phyloP scores from a whole-genome alignment of 2,113 vertebrate species.

The Poeciliopsis occidentalis region DNA sequence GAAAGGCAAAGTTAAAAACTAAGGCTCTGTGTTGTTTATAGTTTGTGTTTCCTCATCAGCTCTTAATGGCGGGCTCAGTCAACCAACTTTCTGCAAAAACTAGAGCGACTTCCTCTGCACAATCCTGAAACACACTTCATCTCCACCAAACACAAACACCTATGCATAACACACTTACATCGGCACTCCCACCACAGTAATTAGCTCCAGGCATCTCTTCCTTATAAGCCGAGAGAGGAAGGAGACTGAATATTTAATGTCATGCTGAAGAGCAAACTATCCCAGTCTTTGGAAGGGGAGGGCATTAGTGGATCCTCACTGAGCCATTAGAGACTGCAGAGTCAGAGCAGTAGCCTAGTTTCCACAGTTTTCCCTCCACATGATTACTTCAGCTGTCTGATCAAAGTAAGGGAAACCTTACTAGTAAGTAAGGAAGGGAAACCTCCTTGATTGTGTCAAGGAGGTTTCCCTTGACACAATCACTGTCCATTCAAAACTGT shows the following conservation, averaged over 20 bases:
- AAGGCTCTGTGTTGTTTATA: not conserved
- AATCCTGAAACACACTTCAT: not conserved
- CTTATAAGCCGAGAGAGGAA: slow-evolving; percentile 35
- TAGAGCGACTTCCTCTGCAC: slow-evolving; percentile 16
- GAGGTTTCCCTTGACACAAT: slow-evolving; percentile 16
- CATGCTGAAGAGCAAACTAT: slow-evolving; percentile 49
- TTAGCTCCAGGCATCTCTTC: slow-evolving; percentile 51
- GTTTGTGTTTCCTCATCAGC: slow-evolving; percentile 49
- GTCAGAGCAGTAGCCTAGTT: slow-evolving; percentile 47
- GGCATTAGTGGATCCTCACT: slow-evolving; percentile 31
- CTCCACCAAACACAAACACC: slow-evolving; percentile 7
- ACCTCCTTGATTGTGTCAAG: not conserved
- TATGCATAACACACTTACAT: slow-evolving; percentile 9
- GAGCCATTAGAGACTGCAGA: slow-evolving; percentile 33
- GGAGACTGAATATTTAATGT: slow-evolving; percentile 73
- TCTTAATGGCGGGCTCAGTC: slow-evolving; percentile 32
- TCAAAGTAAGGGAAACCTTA: slow-evolving; percentile 9
- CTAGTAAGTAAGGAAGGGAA: no score
- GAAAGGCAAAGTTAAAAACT: not conserved
- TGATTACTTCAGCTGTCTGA: slow-evolving; percentile 39
- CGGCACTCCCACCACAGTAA: slow-evolving; percentile 41
- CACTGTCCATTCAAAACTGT: not conserved
- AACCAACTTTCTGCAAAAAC: slow-evolving; percentile 38
- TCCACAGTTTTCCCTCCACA: slow-evolving; percentile 39
- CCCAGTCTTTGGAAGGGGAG: slow-evolving; percentile 55